Percentiles rank a stretch among this genome's conserved stretches.
Conservation (phyloP, 2,113 vertebrate genomes). For the Narcine bancroftii region DNA sequence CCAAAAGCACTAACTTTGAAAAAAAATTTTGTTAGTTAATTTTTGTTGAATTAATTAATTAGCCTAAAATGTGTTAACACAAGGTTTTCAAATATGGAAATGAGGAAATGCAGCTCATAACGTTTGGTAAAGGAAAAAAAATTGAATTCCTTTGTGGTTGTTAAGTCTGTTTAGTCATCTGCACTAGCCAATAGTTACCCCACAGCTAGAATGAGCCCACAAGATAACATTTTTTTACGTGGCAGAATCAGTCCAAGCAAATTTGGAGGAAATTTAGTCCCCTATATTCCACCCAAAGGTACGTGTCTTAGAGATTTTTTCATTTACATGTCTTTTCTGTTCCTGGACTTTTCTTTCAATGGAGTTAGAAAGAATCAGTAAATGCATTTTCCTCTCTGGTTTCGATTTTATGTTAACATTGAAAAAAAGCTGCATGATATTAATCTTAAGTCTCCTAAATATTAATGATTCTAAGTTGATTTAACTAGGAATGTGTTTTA, state of each 20-base stretch:
- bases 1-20: too few relatives aligned
- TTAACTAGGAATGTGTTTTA: neutral
- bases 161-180: neutral
- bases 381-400: neutral
- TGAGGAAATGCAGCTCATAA: conserved; percentile 12
- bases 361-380: neutral
- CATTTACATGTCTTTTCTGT: neutral
- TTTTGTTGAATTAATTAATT: neutral
- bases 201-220: neutral
- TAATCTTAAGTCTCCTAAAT: neutral
- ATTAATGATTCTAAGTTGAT: neutral
- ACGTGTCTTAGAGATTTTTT: neutral
- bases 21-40: neutral
- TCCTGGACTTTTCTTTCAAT: neutral
- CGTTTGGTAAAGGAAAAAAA: neutral
- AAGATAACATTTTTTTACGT: too few relatives aligned
- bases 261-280: neutral
- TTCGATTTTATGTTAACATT: neutral
- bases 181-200: neutral
- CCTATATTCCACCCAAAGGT: neutral
- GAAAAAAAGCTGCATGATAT: neutral
- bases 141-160: conserved; percentile 21
- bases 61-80: neutral
- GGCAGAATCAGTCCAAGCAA: neutral
- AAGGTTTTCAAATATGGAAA: neutral